phyloP scores from a whole-genome alignment of 1,140 invertebrate species.

The Helicoverpa zea region DNA sequence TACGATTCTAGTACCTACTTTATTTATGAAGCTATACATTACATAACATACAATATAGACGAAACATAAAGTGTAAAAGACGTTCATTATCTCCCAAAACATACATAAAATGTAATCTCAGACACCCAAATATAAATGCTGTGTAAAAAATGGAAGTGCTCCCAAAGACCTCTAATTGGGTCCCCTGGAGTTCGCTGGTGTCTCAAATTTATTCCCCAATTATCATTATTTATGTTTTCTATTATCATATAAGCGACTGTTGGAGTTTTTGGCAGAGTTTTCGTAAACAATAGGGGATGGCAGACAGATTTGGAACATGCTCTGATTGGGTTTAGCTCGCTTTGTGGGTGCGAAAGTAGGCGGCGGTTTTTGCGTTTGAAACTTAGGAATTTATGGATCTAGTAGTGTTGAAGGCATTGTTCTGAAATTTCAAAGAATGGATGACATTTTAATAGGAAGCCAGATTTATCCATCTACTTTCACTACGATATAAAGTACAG shows the following conservation, averaged over 20 bases:
- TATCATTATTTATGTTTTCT: constrained; percentile 36
- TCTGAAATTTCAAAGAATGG: too few relatives aligned
- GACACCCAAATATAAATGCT: background rate
- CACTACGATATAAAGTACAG: too few relatives aligned
- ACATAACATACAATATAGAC: too few relatives aligned
- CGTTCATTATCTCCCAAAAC: constrained; percentile 1
- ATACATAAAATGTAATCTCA: constrained; percentile 2
- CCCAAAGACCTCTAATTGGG: constrained; percentile 22
- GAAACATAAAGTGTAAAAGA: background rate
- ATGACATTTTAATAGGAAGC: too few relatives aligned
- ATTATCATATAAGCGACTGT: constrained; percentile 27
- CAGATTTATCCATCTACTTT: too few relatives aligned
- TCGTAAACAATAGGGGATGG: constrained; percentile 3
- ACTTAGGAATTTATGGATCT: too few relatives aligned
- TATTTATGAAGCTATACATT: too few relatives aligned
- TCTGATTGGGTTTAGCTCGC: background rate
- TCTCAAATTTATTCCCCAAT: constrained; percentile 30
- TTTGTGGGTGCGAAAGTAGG: too few relatives aligned
- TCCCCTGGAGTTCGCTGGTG: background rate
- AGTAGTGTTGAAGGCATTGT: too few relatives aligned
- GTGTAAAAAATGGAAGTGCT: constrained; percentile 1
- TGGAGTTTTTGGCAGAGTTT: constrained; percentile 13
- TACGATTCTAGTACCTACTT: too few relatives aligned
- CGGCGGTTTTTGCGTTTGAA: too few relatives aligned
- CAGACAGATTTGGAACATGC: background rate